Evolutionary conservation across 2,888 invertebrate genomes (phyloP), one percentile per base, ranked within the genome.

Genomic region (Autographa gamma): DNA sequence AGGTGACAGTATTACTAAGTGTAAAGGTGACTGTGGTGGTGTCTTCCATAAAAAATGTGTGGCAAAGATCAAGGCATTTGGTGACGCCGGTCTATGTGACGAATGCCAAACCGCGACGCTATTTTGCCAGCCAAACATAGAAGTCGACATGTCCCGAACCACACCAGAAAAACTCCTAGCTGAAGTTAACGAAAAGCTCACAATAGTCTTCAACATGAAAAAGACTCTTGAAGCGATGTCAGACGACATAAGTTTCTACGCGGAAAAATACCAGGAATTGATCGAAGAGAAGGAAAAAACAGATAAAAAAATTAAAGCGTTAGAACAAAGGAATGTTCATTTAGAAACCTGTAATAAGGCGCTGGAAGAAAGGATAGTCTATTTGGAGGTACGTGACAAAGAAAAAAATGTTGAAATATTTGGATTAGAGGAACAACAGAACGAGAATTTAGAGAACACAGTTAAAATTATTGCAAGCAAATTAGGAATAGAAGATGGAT

Each of bases 191-290:
- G 41, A 60, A 18, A 71, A 71, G 41, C 41, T 71, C 18, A 48
- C 58, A n/a, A 66, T 71, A 11, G 71, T 71, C 0, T 71, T 71
- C 19, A 63, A 41, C 0, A 66, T 66, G 63, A 52, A 34, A 41
- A 71, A 71, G 6, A 66, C 70, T 11, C 31, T 71, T 9, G 67
- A 67, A 31, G 14, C 38, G 5, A 67, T 61, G 67, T 62, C 71
- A 11, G 41, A 71, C 0, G 71, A 71, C n/a, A 71, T 71, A 13
- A 71, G 70, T 31, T 71, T 71, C 25, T 71, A 66, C 16, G 70
- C 70, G 0, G 70, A 71, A 32, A 67, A 71, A 14, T 71, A 71
- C 41, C 66, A 66, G 16, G 63, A 59, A 14, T 18, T 71, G 8
- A 54, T 66, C 19, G 66, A 71, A 60, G 71, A 66, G n/a, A 71